Base-by-base conservation (phyloP, 2,888 invertebrate genomes). In the Drosophila nigritarsus region DNA sequence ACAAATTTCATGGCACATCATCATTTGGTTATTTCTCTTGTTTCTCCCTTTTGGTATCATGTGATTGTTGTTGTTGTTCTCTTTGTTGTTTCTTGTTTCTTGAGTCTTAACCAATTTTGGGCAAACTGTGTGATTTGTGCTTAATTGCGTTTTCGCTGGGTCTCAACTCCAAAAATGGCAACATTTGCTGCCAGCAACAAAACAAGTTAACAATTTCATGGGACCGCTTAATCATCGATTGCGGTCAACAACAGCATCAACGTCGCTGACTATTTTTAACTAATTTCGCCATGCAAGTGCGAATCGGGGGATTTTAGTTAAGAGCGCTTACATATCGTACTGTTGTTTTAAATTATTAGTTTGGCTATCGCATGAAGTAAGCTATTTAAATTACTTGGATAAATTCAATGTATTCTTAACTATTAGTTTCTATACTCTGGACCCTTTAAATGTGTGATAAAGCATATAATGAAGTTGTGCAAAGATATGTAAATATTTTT, bases 191-290 rank as follows among this genome's bases (percentile, higher is more conserved):
- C 68, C 83, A 66, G 72, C 53, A 75, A 56, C 32, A 76, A 90
- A 87, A 90, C 87, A 90, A 90, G 89, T 89, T 87, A 82, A 87
- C 76, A 89, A 87, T 79, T 74, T 76, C 85, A 73, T 73, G 80
- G 65, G 51, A 59, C 54, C 64, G 82, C 87, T 90, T 87, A 87
- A 90, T 89, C 86, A 89, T 82, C 89, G 49, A 29, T 60, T 49
- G 53, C 45, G 56, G 53, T 27, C 63, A 83, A 64, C 87, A 68
- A 60, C 73, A 61, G 48, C 49, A 54, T 18, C 45, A 56, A 32
- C 38, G 34, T 80, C 61, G 56, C 24, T 38, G 72, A 69, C 80
- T 81, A 81, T 83, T 83, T 81, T 73, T 83, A 81, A 78, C 67
- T 60, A 61, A 68, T 64, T 82, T 74, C 61, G 79, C 54, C 65